These are phyloP conservation scores for Lethrus apterus DNA, from an alignment of 1,140 invertebrate species.

Conservation along the genomic window DNA sequence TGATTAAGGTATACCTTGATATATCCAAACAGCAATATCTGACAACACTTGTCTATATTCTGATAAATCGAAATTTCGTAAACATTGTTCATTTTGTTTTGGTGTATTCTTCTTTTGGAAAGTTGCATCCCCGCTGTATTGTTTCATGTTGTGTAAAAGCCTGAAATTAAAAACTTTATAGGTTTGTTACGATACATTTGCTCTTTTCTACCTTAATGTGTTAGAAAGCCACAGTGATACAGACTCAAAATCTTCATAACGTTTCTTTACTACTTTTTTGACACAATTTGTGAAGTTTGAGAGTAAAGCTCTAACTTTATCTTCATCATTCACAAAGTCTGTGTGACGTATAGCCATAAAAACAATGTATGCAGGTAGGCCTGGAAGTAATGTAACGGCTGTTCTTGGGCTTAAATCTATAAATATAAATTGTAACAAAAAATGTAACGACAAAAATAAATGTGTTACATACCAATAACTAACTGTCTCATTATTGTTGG, in stretches of 20 bases:
- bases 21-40: constrained; percentile 84
- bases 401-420: constrained; percentile 78
- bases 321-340: constrained; percentile 90
- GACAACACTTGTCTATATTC: constrained; percentile 80
- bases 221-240: constrained; percentile 89
- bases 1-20: constrained; percentile 50
- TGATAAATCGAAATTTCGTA: constrained; percentile 86
- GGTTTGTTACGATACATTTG: too few relatives aligned
- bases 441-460: constrained; percentile 7
- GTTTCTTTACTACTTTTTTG: constrained; percentile 76
- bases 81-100: constrained; percentile 87
- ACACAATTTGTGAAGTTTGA: constrained; percentile 72
- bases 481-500: constrained; percentile 70
- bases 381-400: constrained; percentile 75
- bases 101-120: constrained; percentile 85
- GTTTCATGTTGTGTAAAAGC: constrained; percentile 85
- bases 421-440: constrained; percentile 31
- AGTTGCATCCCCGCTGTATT: constrained; percentile 88
- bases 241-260: constrained; percentile 75
- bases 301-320: constrained; percentile 74
- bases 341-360: constrained; percentile 97
- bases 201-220: constrained; percentile 53
- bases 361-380: constrained; percentile 86
- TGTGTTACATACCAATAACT: constrained; percentile 56
- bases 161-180: constrained; percentile 48